Conservation (phyloP, 2,113 vertebrate species). For the Andinoacara biseriatus region DNA sequence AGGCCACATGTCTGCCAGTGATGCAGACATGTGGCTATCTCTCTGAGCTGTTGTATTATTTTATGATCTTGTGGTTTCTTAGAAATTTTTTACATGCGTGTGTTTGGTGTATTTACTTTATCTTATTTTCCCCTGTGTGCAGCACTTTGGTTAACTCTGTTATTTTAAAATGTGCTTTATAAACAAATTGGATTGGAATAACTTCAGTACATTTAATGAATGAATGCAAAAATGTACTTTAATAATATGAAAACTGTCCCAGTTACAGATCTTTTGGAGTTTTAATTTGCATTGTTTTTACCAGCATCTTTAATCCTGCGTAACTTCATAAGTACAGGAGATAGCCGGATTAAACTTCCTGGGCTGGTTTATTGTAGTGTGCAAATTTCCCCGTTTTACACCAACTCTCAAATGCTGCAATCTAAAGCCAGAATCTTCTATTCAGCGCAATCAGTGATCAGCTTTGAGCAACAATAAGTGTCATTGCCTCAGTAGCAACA, state of each 20-base stretch:
- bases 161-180: too few species aligned
- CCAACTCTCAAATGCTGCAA: background rate
- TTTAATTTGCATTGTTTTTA: background rate
- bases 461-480: background rate
- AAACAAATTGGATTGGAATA: too few species aligned
- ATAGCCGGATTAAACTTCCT: background rate
- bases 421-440: background rate
- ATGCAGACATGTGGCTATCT: slow-evolving; percentile 47
- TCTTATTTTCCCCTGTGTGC: too few species aligned
- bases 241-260: background rate
- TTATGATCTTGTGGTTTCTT: background rate
- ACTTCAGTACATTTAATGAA: background rate
- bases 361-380: too few species aligned
- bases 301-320: too few species aligned
- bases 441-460: background rate
- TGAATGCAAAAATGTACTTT: background rate
- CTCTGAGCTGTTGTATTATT: too few species aligned
- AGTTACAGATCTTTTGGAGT: background rate
- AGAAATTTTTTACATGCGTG: too few species aligned
- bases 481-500: background rate
- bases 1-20: slow-evolving; percentile 73
- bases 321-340: too few species aligned
- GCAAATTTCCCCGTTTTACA: too few species aligned
- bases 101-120: too few species aligned
- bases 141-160: too few species aligned